Conservation (phyloP, 2,113 vertebrate genomes). For the Smithornis capensis region DNA sequence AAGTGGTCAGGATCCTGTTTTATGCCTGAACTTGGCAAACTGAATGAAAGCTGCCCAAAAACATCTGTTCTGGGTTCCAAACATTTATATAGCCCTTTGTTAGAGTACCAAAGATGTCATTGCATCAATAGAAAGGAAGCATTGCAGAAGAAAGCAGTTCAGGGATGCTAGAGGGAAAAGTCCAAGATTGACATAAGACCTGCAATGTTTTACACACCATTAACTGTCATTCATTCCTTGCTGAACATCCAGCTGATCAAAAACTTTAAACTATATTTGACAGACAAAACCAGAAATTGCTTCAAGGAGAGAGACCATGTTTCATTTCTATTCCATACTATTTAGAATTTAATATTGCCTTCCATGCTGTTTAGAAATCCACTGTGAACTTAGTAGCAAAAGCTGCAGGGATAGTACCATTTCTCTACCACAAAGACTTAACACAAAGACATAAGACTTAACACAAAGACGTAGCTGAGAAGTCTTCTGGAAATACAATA, state of each 20-base stretch:
- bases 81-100: slow-evolving; percentile 46
- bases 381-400: not conserved
- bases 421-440: not conserved
- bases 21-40: slow-evolving; percentile 30
- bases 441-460: not conserved
- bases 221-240: not conserved
- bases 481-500: not conserved
- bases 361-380: not conserved
- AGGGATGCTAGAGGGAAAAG: not conserved
- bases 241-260: not conserved
- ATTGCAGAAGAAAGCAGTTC: not conserved
- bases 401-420: accelerated
- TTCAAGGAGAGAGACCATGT: not conserved
- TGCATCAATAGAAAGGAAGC: not conserved
- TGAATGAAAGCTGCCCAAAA: slow-evolving; percentile 16
- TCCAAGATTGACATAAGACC: not conserved
- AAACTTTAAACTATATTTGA: not conserved
- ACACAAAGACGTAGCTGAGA: not conserved
- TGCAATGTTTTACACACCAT: not conserved
- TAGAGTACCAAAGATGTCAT: slow-evolving; percentile 35
- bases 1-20: slow-evolving; percentile 26
- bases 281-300: not conserved
- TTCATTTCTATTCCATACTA: not conserved
- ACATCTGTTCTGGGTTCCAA: slow-evolving; percentile 47
- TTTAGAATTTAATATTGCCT: not conserved